Evolutionary conservation across 2,797 vertebrate species (phyloP).

Genomic region (Melanitta fusca): DNA sequence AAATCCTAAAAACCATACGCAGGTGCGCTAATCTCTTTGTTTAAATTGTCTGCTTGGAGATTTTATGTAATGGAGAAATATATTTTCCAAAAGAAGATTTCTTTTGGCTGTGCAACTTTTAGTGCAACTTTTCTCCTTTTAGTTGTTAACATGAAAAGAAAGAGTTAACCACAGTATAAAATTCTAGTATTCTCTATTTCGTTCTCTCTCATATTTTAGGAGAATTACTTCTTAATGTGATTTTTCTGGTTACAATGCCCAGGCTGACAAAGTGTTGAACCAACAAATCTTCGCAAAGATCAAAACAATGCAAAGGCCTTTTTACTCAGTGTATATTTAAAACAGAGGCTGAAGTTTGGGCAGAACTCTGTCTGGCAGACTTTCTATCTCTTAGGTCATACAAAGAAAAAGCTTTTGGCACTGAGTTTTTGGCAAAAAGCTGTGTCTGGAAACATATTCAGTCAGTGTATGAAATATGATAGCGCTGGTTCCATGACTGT

Average conservation of each 20-base stretch:
- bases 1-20: not conserved
- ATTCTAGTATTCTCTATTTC: not conserved
- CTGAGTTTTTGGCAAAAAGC: slow-evolving; percentile 45
- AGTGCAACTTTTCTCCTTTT: not conserved
- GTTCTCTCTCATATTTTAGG: not conserved
- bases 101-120: not conserved
- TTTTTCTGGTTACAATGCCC: not conserved
- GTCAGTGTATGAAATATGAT: slow-evolving; percentile 48
- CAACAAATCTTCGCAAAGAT: slow-evolving; percentile 8
- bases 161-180: not conserved
- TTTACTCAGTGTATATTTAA: not conserved
- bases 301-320: not conserved
- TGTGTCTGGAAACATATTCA: slow-evolving; percentile 73
- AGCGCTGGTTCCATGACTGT: not conserved
- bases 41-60: slow-evolving; percentile 14
- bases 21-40: not conserved
- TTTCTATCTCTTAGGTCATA: slow-evolving; percentile 46
- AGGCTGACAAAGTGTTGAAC: not conserved
- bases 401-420: slow-evolving; percentile 60
- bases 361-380: not conserved
- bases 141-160: not conserved
- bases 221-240: slow-evolving; percentile 8
- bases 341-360: slow-evolving; percentile 20
- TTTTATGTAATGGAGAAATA: not conserved
- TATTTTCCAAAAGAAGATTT: not conserved